These are phyloP conservation scores for Phania funesta DNA, from an alignment of 2,888 invertebrate species.

Conservation along the genomic window DNA sequence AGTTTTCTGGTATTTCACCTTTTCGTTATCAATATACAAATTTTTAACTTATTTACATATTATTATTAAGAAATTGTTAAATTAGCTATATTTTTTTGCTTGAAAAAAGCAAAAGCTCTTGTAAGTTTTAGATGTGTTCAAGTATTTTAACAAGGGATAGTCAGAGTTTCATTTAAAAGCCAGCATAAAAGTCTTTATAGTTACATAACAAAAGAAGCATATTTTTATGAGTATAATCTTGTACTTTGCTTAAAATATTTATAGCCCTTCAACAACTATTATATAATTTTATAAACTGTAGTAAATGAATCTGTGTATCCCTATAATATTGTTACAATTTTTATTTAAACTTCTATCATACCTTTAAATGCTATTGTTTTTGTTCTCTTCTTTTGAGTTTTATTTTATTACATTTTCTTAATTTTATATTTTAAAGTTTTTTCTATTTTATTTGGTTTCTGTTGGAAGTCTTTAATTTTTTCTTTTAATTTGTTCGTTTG, in stretches of 20 bases:
- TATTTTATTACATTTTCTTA: background rate
- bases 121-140: background rate
- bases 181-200: background rate
- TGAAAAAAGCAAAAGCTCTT: slow-evolving; percentile 46
- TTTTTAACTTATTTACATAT: slow-evolving; percentile 13
- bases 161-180: slow-evolving; percentile 25
- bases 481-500: slow-evolving; percentile 58
- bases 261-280: background rate
- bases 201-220: background rate
- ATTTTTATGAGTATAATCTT: slow-evolving; percentile 10
- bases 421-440: background rate
- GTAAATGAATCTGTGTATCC: slow-evolving; percentile 2
- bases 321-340: background rate
- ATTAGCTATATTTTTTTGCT: slow-evolving; percentile 8
- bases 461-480: slow-evolving; percentile 64
- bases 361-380: slow-evolving; percentile 47
- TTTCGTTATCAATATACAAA: slow-evolving; percentile 32
- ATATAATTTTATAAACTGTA: background rate
- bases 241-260: background rate
- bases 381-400: slow-evolving; percentile 11
- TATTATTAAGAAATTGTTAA: background rate
- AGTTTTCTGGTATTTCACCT: slow-evolving; percentile 1
- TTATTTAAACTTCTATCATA: background rate
- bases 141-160: background rate
- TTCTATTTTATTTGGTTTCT: slow-evolving; percentile 39